Conservation (phyloP, 1,140 invertebrate species). For the Rhysida immarginata region DNA sequence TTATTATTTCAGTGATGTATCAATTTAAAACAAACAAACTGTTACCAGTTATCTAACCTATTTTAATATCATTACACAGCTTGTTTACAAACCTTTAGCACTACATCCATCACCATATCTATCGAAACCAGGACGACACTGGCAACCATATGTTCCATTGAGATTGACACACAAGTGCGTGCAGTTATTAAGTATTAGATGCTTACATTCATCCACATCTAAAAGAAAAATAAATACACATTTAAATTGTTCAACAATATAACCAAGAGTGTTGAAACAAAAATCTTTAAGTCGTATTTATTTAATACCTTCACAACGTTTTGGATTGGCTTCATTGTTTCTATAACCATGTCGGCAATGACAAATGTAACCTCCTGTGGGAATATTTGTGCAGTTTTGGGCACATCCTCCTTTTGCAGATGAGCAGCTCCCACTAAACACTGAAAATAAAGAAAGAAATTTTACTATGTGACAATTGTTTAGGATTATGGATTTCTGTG, state of each 20-base stretch:
- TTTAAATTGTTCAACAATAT: background rate
- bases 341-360: slow-evolving; percentile 73
- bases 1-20: too few species aligned
- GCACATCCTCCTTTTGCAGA: slow-evolving; percentile 75
- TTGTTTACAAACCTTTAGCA: too few species aligned
- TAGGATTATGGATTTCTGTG: too few species aligned
- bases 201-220: slow-evolving; percentile 82
- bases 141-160: slow-evolving; percentile 82
- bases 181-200: slow-evolving; percentile 60
- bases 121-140: slow-evolving; percentile 66
- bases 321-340: slow-evolving; percentile 40
- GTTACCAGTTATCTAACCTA: too few species aligned
- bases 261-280: background rate
- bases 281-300: background rate
- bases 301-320: slow-evolving; percentile 39
- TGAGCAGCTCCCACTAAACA: too few species aligned
- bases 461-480: too few species aligned
- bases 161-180: slow-evolving; percentile 81
- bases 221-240: slow-evolving; percentile 19
- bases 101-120: slow-evolving; percentile 18
- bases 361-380: slow-evolving; percentile 66
- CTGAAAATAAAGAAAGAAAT: too few species aligned
- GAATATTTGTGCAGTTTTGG: slow-evolving; percentile 75
- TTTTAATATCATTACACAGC: too few species aligned
- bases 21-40: too few species aligned